Base-by-base conservation (phyloP, 1,140 invertebrate genomes). In the Drosophila athabasca region DNA sequence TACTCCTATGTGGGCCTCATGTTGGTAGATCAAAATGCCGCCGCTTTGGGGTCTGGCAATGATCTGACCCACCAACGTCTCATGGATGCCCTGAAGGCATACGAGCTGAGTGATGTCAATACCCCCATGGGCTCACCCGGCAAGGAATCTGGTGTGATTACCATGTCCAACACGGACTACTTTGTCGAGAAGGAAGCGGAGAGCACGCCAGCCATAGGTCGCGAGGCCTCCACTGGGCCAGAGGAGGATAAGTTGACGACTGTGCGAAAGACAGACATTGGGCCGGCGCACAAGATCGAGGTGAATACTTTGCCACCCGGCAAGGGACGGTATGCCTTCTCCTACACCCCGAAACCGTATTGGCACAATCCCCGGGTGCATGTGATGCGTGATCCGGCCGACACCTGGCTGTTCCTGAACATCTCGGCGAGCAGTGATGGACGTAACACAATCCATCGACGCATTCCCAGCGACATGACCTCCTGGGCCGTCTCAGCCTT, bases 401-500 rank as follows among this genome's bases (percentile, higher is more conserved):
- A 95, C 76, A 97, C 96, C 49, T 97, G 96, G 96, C 94, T 97
- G 90, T 97, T 97, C 93, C 92, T 94, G 80, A 97, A 97, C 92
- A 94, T 96, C 76, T 95, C 96, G 58, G 94, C 96, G 76, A 94
- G 95, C 58, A 90, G 78, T 57, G 91, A 91, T 46, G 90, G 91
- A 26, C 71, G 85, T 19, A 89, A 81, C 17, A 93, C 94, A 22
- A 93, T 92, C 49, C 90, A 91, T 41, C 55, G 88, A 19, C 85
- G 91, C 31, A 95, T 97, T 43, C 98, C 98, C 0, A 95, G 97
- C 68, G 96, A 96, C 0, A 97, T 99, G 46, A 98, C 97, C 1
- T 97, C 97, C 2, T 99, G 98, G 97, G 93, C 96, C 7, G 93
- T 99, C 0, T 96, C 96, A 19, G 98, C 96, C 2, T 99, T 99